Conservation (phyloP, 2,797 vertebrate species). For the Anguilla megastoma region DNA sequence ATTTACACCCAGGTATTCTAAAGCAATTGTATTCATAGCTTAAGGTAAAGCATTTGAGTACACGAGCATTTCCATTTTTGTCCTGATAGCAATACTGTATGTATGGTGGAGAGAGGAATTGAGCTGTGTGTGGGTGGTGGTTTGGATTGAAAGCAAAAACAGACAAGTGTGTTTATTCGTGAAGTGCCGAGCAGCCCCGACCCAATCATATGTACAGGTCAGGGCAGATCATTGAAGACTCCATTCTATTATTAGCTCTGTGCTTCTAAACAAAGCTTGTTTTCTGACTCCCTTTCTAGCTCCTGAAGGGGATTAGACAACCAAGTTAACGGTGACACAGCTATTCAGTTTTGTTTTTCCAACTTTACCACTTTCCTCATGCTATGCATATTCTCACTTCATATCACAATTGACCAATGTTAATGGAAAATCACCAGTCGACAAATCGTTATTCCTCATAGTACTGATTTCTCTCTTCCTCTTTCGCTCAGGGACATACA, state of each 20-base stretch:
- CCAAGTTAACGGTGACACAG: background rate
- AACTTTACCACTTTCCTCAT: constrained; percentile 13
- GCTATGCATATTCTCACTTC: background rate
- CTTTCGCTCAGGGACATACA: background rate
- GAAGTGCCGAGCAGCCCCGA: background rate
- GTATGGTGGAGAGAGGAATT: background rate
- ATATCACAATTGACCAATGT: constrained; percentile 26
- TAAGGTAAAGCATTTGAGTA: background rate
- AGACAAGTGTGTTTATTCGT: constrained; percentile 22
- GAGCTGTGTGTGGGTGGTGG: background rate
- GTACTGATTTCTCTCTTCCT: background rate
- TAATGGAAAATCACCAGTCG: constrained; percentile 16
- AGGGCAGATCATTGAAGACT: background rate
- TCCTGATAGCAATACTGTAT: background rate
- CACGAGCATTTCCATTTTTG: no score
- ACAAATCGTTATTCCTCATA: background rate
- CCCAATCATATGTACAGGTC: background rate
- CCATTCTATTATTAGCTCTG: background rate
- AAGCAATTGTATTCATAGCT: background rate
- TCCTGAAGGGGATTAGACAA: background rate
- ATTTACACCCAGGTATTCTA: background rate
- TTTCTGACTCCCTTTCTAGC: background rate
- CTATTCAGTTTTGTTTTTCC: background rate
- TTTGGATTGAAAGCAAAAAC: constrained; percentile 35
- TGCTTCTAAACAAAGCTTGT: background rate